phyloP scores from a whole-genome alignment of 2,113 vertebrate genomes.

The Ptilonorhynchus violaceus region DNA sequence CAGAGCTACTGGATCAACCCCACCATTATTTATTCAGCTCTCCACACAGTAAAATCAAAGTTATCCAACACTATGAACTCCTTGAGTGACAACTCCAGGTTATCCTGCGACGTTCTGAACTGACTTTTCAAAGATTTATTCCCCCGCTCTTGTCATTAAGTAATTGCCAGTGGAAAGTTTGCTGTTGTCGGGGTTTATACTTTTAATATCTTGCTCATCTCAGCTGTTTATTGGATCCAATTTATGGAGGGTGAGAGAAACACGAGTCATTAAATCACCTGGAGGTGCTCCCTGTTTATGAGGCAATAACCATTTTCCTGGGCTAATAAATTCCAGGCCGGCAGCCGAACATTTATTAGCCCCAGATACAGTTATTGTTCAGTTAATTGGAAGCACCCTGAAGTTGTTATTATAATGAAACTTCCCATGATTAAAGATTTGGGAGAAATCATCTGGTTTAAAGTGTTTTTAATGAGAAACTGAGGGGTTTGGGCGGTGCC shows the following conservation, averaged over 20 bases:
- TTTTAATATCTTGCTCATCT: slow-evolving; percentile 13
- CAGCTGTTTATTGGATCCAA: not conserved
- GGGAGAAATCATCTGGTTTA: not conserved
- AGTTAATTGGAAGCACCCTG: slow-evolving; percentile 44
- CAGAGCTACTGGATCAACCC: not conserved
- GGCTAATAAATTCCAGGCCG: not conserved
- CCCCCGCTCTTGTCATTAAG: not conserved
- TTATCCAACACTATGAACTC: not conserved
- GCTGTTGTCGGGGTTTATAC: not conserved
- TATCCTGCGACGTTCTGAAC: not conserved
- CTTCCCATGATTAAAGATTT: slow-evolving; percentile 29
- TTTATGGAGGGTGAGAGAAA: slow-evolving; percentile 7
- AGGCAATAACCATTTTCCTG: slow-evolving; percentile 19
- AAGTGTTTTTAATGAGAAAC: not conserved
- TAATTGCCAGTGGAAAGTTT: slow-evolving; percentile 5
- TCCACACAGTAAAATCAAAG: not conserved
- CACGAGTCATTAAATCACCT: slow-evolving; percentile 45
- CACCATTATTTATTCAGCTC: slow-evolving; percentile 26
- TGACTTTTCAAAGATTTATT: not conserved
- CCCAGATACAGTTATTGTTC: not conserved
- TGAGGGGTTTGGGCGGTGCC: not conserved
- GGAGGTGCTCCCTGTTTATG: slow-evolving; percentile 14
- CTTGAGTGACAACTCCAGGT: not conserved
- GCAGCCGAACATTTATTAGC: not conserved
- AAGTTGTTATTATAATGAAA: slow-evolving; percentile 45